phyloP scores from a whole-genome alignment of 2,888 invertebrate species.

The Eretmocerus hayati region DNA sequence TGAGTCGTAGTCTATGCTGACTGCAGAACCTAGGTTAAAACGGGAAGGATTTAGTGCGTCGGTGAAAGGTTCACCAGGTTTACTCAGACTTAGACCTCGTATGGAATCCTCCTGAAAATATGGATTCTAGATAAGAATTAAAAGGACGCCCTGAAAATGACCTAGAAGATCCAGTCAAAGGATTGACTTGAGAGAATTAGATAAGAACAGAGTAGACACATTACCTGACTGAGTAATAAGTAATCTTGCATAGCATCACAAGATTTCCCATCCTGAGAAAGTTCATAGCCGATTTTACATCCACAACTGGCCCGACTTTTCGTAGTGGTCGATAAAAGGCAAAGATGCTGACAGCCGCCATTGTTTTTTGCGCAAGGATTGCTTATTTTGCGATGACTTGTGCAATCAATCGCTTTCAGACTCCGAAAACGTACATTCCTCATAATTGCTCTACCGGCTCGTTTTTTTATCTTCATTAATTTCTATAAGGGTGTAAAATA shows the following conservation, averaged over 20 bases:
- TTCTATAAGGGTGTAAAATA: background rate
- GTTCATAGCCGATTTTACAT: background rate
- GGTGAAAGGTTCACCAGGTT: too few species aligned
- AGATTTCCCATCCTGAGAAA: background rate
- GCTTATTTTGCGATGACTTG: background rate
- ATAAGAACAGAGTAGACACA: too few species aligned
- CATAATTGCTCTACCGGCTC: background rate
- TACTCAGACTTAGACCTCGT: background rate
- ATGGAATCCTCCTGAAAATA: background rate
- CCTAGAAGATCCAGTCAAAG: too few species aligned
- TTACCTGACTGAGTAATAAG: background rate
- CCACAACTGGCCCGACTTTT: background rate
- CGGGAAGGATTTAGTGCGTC: background rate
- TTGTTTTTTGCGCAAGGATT: background rate
- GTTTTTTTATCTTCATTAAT: background rate
- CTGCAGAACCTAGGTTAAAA: background rate
- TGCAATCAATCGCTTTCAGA: background rate
- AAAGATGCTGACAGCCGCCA: background rate
- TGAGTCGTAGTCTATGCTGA: background rate
- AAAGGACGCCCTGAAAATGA: too few species aligned
- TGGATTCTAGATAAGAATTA: too few species aligned
- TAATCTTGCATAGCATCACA: background rate
- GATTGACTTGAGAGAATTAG: too few species aligned
- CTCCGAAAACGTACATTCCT: background rate
- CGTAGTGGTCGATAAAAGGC: background rate